Evolutionary conservation across 2,797 vertebrate species (phyloP).

Genomic region (Poecilia picta): DNA sequence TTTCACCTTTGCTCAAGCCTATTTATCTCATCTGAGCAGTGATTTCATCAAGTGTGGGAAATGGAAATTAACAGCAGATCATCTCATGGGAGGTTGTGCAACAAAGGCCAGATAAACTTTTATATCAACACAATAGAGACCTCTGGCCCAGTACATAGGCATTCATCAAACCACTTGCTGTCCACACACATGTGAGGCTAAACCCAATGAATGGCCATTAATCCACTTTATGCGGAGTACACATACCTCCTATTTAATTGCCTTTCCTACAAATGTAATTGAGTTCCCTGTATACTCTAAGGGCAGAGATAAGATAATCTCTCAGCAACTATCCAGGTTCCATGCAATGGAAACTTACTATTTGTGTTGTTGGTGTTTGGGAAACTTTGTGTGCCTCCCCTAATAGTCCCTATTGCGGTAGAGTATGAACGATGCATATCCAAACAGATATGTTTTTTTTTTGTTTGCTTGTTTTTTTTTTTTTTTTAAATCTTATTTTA

Average conservation of each 20-base stretch:
- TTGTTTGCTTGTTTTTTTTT: conserved; percentile 27
- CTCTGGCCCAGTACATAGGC: conserved; percentile 13
- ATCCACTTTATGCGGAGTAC: conserved; percentile 19
- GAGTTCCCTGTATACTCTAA: conserved; percentile 49
- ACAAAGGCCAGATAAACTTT: conserved; percentile 33
- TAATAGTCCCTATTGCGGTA: conserved; percentile 28
- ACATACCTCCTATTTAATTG: conserved; percentile 26
- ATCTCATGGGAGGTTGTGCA: conserved; percentile 48
- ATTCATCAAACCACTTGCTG: conserved; percentile 16
- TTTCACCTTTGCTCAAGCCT: conserved; percentile 25
- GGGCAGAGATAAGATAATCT: conserved; percentile 57
- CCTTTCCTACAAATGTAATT: conserved; percentile 52
- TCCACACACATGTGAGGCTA: conserved; percentile 38
- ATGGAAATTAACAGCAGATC: conserved; percentile 33
- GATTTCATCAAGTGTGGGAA: conserved; percentile 48
- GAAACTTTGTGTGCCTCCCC: conserved; percentile 54
- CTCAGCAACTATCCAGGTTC: conserved; percentile 23
- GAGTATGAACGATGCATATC: conserved; percentile 55
- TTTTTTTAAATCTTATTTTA: conserved; percentile 55
- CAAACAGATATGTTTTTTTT: conserved; percentile 48
- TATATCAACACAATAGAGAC: conserved; percentile 19
- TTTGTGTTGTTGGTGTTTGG: conserved; percentile 56
- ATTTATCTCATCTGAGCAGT: conserved; percentile 13
- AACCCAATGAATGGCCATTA: conserved; percentile 44
- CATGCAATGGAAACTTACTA: conserved; percentile 69